These are phyloP conservation scores for Beroe ovata DNA, from an alignment of 37 sponge, comb jelly and placozoan genomes.

Conservation along the genomic window DNA sequence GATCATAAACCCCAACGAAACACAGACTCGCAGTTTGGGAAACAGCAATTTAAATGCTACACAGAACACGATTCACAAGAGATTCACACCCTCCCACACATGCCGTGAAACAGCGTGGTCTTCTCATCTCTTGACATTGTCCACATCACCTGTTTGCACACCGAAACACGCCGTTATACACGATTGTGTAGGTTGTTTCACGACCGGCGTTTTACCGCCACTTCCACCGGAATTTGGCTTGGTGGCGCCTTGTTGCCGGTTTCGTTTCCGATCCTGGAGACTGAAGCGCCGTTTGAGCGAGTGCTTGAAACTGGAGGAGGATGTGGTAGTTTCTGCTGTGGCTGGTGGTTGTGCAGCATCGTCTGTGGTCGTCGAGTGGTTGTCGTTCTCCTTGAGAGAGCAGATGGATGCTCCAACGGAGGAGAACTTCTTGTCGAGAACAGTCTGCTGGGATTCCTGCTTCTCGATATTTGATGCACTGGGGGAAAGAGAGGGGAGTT, in stretches of 20 bases:
- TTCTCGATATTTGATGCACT: slow-evolving; percentile 53
- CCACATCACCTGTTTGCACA: slow-evolving; percentile 22
- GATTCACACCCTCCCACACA: too few relatives aligned
- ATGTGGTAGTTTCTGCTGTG: not conserved
- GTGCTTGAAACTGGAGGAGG: slow-evolving; percentile 6
- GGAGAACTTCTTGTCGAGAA: slow-evolving; percentile 55
- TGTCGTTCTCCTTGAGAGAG: not conserved
- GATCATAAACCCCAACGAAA: too few relatives aligned
- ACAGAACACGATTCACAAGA: too few relatives aligned
- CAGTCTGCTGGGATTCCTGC: not conserved
- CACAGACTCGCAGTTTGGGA: too few relatives aligned
- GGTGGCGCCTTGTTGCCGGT: slow-evolving; percentile 2
- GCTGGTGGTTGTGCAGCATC: not conserved
- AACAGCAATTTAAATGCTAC: too few relatives aligned
- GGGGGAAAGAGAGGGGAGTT: not conserved
- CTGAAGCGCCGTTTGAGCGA: slow-evolving; percentile 64
- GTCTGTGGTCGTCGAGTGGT: not conserved
- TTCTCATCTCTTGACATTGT: slow-evolving; percentile 38
- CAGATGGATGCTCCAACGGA: slow-evolving; percentile 23
- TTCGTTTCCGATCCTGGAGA: not conserved
- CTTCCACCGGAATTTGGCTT: not conserved
- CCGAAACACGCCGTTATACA: slow-evolving; percentile 54
- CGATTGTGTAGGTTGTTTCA: slow-evolving; percentile 4
- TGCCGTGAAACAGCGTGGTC: too few relatives aligned
- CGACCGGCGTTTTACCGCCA: not conserved